phyloP scores from a whole-genome alignment of 2,113 vertebrate species.

The Oryzias celebensis region DNA sequence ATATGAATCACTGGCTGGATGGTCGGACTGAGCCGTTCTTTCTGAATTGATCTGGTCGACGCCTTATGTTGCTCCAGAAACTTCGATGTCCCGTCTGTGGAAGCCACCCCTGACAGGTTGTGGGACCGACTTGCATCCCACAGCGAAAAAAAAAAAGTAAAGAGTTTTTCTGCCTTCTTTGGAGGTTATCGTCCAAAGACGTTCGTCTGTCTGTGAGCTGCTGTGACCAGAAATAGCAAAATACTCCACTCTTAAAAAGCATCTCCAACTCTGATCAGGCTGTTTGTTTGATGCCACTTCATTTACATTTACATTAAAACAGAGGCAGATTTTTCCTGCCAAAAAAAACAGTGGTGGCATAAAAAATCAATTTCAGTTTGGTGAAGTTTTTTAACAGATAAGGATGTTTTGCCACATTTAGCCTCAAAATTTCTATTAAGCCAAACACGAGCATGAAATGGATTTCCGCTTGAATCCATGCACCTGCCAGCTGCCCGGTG shows the following conservation, averaged over 20 bases:
- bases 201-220: conserved; percentile 11
- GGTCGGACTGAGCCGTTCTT: conserved; percentile 6
- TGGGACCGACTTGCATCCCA: conserved; percentile 14
- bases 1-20: conserved; percentile 16
- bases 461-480: conserved; percentile 76
- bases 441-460: conserved; percentile 75
- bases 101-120: conserved; percentile 8
- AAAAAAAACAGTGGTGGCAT: conserved; percentile 45
- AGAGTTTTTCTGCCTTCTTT: conserved; percentile 7
- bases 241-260: not conserved
- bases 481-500: conserved; percentile 72
- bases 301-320: conserved; percentile 33
- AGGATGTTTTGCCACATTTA: conserved; percentile 67
- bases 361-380: conserved; percentile 65
- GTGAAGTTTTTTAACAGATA: conserved; percentile 66
- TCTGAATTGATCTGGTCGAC: conserved; percentile 8
- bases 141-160: conserved; percentile 20
- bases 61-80: conserved; percentile 13
- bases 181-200: conserved; percentile 6
- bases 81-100: conserved; percentile 12
- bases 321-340: conserved; percentile 8
- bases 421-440: conserved; percentile 74
- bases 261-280: no score
- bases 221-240: conserved; percentile 17
- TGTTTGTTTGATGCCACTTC: conserved; percentile 19